These are phyloP conservation scores for Liasis olivaceus DNA, from an alignment of 2,797 vertebrate genomes.

Conservation along the genomic window DNA sequence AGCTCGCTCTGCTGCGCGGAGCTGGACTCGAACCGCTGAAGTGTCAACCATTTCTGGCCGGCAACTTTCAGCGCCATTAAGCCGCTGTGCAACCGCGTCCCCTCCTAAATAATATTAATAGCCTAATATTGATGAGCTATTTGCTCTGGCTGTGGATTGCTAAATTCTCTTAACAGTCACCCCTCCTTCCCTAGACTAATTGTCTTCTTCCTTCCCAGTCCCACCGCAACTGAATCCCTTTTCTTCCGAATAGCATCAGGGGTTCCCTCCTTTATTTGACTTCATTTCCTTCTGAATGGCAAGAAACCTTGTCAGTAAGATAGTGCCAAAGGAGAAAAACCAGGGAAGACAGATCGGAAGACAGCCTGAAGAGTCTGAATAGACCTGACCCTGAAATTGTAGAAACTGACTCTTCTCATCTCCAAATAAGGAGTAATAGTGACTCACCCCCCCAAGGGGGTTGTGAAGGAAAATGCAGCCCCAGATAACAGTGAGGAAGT, in stretches of 20 bases:
- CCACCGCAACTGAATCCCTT: slow-evolving; percentile 25
- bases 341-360: slow-evolving; percentile 6
- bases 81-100: too few species aligned
- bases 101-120: too few species aligned
- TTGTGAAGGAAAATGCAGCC: neutral
- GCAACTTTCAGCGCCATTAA: too few species aligned
- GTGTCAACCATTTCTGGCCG: too few species aligned
- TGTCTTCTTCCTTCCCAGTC: neutral
- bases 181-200: neutral
- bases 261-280: slow-evolving; percentile 55
- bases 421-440: neutral
- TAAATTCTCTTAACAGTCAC: neutral
- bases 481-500: neutral
- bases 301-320: slow-evolving; percentile 15
- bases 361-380: neutral
- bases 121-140: too few species aligned
- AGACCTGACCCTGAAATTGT: slow-evolving; percentile 24
- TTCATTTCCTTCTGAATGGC: slow-evolving; percentile 13
- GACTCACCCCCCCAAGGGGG: neutral
- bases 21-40: too few species aligned
- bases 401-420: neutral
- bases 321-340: slow-evolving; percentile 62
- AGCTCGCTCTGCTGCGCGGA: too few species aligned
- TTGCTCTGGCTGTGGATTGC: neutral
- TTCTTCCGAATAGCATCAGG: slow-evolving; percentile 57